Conservation (phyloP, 2,888 invertebrate species). For the Ceramica pisi region DNA sequence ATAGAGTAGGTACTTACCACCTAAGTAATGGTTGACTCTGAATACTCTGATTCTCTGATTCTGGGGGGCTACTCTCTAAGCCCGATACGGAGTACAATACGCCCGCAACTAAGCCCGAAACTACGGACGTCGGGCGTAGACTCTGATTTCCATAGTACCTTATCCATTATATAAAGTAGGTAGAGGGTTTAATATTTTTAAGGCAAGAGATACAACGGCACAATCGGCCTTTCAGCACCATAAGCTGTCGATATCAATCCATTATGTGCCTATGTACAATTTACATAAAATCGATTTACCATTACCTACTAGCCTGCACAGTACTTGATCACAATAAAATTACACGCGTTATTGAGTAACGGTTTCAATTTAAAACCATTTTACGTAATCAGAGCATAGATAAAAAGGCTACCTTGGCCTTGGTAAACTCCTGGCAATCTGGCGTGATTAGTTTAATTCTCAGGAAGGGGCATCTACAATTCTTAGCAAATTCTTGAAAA, state of each 20-base stretch:
- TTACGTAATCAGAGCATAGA: slow-evolving; percentile 21
- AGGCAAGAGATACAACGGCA: background rate
- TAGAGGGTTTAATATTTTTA: background rate
- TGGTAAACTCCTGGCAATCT: background rate
- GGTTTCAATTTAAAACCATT: slow-evolving; percentile 18
- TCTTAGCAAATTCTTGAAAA: background rate
- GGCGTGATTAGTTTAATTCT: too few relatives aligned
- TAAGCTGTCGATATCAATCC: background rate
- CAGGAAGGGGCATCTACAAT: background rate
- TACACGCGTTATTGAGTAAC: slow-evolving; percentile 7
- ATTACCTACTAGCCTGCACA: slow-evolving; percentile 10
- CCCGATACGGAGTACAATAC: too few relatives aligned
- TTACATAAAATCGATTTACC: slow-evolving; percentile 40
- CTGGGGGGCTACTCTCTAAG: too few relatives aligned
- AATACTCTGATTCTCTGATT: background rate
- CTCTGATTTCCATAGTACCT: too few relatives aligned
- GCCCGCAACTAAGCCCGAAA: too few relatives aligned
- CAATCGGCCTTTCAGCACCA: background rate
- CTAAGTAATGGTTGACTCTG: background rate
- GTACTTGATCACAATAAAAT: slow-evolving; percentile 38
- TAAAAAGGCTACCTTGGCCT: background rate
- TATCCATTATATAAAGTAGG: too few relatives aligned
- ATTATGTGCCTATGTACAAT: slow-evolving; percentile 8
- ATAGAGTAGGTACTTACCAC: background rate
- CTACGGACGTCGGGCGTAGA: too few relatives aligned